Percentiles rank a stretch among this genome's conserved stretches.
phyloP scores from a whole-genome alignment of 2,888 invertebrate species.

The Caenorhabditis doughertyi region DNA sequence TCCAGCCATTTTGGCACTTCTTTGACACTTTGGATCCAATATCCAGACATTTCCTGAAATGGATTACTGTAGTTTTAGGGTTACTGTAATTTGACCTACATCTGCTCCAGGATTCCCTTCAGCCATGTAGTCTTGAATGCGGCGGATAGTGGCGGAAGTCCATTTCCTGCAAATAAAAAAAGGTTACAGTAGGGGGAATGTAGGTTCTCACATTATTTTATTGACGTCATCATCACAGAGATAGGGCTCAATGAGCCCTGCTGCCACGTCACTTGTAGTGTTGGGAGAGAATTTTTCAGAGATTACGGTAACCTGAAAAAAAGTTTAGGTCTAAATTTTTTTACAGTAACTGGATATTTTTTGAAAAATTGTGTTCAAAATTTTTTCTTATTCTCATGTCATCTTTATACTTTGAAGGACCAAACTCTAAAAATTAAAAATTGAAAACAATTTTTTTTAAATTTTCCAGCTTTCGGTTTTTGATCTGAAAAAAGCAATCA shows the following conservation, averaged over 20 bases:
- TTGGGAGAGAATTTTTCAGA: constrained; percentile 81
- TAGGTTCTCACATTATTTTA: constrained; percentile 29
- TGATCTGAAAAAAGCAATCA: no score
- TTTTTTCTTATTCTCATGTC: not conserved
- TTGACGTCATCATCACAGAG: constrained; percentile 46
- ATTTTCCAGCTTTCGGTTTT: no score
- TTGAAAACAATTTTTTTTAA: no score
- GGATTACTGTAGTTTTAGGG: not conserved
- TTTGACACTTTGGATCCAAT: constrained; percentile 35
- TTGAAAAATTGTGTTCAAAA: not conserved
- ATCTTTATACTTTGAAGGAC: no score
- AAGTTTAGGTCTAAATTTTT: not conserved
- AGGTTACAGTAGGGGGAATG: not conserved
- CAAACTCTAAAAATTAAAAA: no score
- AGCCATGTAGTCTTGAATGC: constrained; percentile 46
- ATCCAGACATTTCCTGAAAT: constrained; percentile 64
- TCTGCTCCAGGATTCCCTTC: constrained; percentile 45
- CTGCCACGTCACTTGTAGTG: constrained; percentile 82
- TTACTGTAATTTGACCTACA: constrained; percentile 11
- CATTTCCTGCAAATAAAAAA: constrained; percentile 41
- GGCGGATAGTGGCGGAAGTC: constrained; percentile 42
- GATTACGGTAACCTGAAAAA: constrained; percentile 80
- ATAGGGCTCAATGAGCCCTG: constrained; percentile 82
- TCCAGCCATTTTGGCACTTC: constrained; percentile 52
- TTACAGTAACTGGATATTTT: not conserved